Base-by-base conservation (phyloP, 1,140 invertebrate species). In the Pectinophora gossypiella region DNA sequence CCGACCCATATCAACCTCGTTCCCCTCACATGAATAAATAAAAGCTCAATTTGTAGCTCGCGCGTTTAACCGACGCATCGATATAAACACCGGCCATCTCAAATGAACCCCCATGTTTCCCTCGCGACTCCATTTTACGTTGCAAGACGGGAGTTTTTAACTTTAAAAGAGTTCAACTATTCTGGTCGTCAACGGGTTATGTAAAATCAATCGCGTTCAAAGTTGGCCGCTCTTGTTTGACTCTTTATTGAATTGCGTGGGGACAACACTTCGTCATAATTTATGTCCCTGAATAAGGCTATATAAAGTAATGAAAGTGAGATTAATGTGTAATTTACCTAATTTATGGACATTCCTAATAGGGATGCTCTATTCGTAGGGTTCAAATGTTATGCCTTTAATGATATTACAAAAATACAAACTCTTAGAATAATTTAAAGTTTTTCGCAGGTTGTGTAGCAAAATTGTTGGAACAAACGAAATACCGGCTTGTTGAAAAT, bases 1-100 rank as follows among this genome's bases (percentile, higher is more conserved):
- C 72, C 75, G 77, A 82, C 81, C 76, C 77, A 83, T 80, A 81
- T 82, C 76, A 83, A 66, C 65, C 69, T 81, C 68, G 64, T 68
- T 69, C 80, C 75, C 80, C 75, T 78, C 68, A 67, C 69, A 81
- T 85, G 82, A 85, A 84, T 86, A 84, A 84, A 84, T 84, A 82
- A 82, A 86, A 73, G 75, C 76, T 82, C 80, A 86, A 82, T 86
- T 84, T 84, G 82, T 84, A 76, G 72, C 74, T 69, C 64, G 64
- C 70, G 66, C 74, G 74, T 72, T 75, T 75, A 70, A 74, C 72
- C 62, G 64, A 74, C 65, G 68, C 69, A 65, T 74, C 72, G 68
- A 73, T 75, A 69, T 74, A 71, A 72, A 64, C 59, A 48, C 62
- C 65, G 61, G 67, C 67, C 63, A 47, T 71, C 51, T 67, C 62